Base-by-base conservation (phyloP, 2,888 invertebrate species). In the Operophtera brumata region DNA sequence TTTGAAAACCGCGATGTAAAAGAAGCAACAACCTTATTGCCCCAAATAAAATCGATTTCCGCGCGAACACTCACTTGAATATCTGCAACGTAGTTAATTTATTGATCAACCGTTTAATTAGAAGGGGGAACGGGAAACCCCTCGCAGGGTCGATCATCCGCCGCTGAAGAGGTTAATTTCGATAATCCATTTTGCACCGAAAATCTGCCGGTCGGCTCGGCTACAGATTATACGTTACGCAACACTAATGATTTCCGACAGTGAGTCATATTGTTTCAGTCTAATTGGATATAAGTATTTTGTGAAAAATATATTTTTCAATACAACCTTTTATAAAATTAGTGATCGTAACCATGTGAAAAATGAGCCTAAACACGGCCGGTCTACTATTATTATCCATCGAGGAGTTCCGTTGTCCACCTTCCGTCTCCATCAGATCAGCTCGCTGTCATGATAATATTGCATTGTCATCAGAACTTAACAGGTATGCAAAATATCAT, bases 131-230 rank as follows among this genome's bases (percentile, higher is more conserved):
- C 47, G 61, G 59, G 61, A 56, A 64, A 57, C 73, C 80, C 82
- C 81, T 75, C 79, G 78, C 79, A 70, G 75, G 82, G 80, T 77
- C 83, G 78, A 83, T 86, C 81, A 82, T 84, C 82, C 81, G 70
- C 71, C 70, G 76, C 62, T 80, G 82, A 82, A 82, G 84, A 85
- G 84, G 86, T 84, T 86, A 85, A 87, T 86, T 83, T 85, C 76
- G 77, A 81, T 86, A 86, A 88, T 84, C 85, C 81, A 74, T 81
- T 86, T 86, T 80, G 69, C 71, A 70, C 54, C 58, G 57, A 58
- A 62, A 60, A 58, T 61, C 59, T 57, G 57, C 47, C 55, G 49
- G 51, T 47, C 57, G 47, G 41, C 48, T 50, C 39, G 39, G 46
- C 50, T 51, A 54, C 54, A 47, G 52, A 48, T 57, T 52, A 45